Conservation (phyloP, 2,797 vertebrate genomes). For the Alosa sapidissima region DNA sequence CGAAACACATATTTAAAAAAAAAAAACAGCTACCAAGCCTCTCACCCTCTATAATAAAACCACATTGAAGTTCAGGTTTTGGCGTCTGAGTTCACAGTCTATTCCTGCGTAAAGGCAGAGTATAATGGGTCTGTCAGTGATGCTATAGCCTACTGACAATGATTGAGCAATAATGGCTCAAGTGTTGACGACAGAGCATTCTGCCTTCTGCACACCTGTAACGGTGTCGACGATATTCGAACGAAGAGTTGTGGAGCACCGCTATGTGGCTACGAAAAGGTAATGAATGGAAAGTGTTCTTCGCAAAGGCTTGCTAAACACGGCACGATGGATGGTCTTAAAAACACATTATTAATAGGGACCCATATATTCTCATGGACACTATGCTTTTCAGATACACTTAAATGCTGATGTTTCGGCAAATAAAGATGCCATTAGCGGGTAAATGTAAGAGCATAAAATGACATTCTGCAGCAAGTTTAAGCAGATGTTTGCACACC, state of each 20-base stretch:
- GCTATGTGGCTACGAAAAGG: neutral
- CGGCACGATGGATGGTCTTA: neutral
- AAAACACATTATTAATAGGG: neutral
- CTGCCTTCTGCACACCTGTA: neutral
- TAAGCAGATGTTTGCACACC: neutral
- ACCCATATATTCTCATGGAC: neutral
- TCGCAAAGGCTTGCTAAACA: neutral
- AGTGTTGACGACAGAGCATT: constrained; percentile 51
- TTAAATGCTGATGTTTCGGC: neutral
- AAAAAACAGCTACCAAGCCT: neutral
- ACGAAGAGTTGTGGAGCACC: constrained; percentile 16
- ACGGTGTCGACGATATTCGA: constrained; percentile 41
- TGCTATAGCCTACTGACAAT: constrained; percentile 22
- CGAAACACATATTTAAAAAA: neutral
- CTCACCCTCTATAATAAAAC: neutral
- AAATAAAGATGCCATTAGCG: neutral
- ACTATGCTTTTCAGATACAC: neutral
- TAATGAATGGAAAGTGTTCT: constrained; percentile 4
- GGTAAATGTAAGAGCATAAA: neutral
- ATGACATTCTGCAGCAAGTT: neutral
- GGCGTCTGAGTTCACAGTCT: neutral
- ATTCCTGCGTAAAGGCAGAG: neutral
- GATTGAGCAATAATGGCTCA: constrained; percentile 52
- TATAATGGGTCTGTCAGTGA: neutral
- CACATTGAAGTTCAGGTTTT: neutral